phyloP scores from a whole-genome alignment of 2,888 invertebrate species.

The Zygaena filipendulae region DNA sequence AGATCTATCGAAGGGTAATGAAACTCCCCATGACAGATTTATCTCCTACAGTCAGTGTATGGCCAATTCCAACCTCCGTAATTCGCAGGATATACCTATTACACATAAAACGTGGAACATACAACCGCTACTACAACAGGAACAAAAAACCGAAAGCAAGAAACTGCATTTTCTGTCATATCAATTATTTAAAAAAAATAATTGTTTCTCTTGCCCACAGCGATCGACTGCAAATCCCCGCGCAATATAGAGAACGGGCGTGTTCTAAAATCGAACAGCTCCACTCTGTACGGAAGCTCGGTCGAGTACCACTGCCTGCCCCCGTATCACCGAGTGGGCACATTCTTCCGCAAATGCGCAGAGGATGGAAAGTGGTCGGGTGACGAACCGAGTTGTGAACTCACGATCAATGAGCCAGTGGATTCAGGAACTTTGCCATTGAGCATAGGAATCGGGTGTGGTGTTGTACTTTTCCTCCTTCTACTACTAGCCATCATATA shows the following conservation, averaged over 20 bases:
- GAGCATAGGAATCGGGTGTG: constrained; percentile 86
- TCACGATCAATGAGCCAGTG: constrained; percentile 74
- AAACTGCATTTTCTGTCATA: too few relatives aligned
- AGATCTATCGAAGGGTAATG: too few relatives aligned
- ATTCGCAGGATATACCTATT: too few relatives aligned
- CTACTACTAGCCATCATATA: constrained; percentile 84
- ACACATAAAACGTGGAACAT: too few relatives aligned
- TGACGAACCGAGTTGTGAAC: constrained; percentile 85
- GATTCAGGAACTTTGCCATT: constrained; percentile 79
- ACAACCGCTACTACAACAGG: too few relatives aligned
- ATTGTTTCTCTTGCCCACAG: too few relatives aligned
- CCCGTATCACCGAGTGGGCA: constrained; percentile 83
- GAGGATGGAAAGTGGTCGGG: constrained; percentile 90
- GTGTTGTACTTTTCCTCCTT: constrained; percentile 81
- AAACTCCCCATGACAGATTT: too few relatives aligned
- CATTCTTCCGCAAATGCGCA: constrained; percentile 84
- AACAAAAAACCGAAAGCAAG: too few relatives aligned
- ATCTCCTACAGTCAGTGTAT: too few relatives aligned
- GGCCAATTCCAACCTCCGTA: too few relatives aligned
- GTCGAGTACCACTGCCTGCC: constrained; percentile 92
- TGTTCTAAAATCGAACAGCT: constrained; percentile 86
- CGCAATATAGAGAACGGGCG: constrained; percentile 85
- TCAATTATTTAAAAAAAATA: too few relatives aligned
- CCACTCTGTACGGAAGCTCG: constrained; percentile 84
- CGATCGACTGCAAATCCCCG: constrained; percentile 86